These are phyloP conservation scores for Madoqua kirkii DNA, from an alignment of 2,113 vertebrate genomes.

Conservation along the genomic window DNA sequence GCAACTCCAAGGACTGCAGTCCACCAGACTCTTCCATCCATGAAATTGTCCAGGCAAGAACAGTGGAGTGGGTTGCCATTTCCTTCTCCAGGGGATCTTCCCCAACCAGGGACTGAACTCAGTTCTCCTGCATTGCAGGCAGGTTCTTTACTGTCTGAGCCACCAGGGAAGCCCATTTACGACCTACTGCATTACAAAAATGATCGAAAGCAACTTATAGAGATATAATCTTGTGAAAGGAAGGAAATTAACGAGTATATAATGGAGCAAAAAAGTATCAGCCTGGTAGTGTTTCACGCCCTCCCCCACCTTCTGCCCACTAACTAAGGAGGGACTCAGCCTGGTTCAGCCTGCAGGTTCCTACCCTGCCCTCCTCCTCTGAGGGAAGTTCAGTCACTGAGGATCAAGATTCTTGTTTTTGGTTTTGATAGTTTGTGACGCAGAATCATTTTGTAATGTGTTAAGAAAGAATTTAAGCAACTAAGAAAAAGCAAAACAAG, in stretches of 20 bases:
- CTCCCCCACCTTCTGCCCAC: not conserved
- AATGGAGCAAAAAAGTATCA: not conserved
- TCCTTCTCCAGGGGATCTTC: not conserved
- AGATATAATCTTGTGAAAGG: not conserved
- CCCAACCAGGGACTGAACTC: not conserved
- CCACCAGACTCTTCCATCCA: not conserved
- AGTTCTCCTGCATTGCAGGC: not conserved
- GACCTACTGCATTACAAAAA: not conserved
- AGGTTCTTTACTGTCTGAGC: not conserved
- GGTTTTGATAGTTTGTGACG: not conserved
- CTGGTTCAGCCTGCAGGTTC: not conserved
- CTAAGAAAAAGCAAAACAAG: not conserved
- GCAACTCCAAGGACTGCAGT: not conserved
- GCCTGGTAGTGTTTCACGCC: not conserved
- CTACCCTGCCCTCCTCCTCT: not conserved
- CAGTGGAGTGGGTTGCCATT: not conserved
- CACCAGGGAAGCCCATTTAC: not conserved
- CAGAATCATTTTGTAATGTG: not conserved
- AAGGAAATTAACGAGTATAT: not conserved
- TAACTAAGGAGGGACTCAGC: not conserved
- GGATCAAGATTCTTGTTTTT: not conserved
- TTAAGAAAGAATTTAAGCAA: constrained; percentile 10
- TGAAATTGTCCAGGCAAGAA: not conserved
- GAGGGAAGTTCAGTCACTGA: not conserved
- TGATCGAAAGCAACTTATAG: not conserved